phyloP scores from a whole-genome alignment of 2,113 vertebrate species.

The Lampris incognitus region DNA sequence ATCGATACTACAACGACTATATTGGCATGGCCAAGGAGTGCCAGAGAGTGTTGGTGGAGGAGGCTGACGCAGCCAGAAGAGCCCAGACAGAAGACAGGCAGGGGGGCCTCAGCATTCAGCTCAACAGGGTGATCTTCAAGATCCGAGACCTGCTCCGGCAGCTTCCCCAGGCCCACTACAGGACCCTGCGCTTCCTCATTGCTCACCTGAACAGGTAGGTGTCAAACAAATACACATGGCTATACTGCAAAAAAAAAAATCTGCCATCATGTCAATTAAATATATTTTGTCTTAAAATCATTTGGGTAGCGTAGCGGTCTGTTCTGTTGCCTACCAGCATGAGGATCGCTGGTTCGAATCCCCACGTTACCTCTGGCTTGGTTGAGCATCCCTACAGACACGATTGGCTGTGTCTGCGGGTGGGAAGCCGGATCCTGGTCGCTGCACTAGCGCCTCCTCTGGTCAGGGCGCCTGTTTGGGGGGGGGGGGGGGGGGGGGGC shows the following conservation, averaged over 20 bases:
- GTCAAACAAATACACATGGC: neutral
- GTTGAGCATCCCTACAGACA: no score
- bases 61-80: slow-evolving; percentile 77
- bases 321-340: no score
- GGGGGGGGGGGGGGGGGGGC: no score
- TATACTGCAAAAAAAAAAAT: neutral
- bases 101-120: slow-evolving; percentile 80
- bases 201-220: slow-evolving; percentile 91
- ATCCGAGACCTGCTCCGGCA: slow-evolving; percentile 91
- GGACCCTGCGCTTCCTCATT: slow-evolving; percentile 90
- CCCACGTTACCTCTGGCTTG: no score
- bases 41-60: slow-evolving; percentile 83
- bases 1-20: slow-evolving; percentile 94
- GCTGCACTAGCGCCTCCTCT: no score
- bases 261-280: no score
- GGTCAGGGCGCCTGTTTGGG: no score
- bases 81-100: slow-evolving; percentile 49
- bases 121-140: slow-evolving; percentile 90
- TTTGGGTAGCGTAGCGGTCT: no score
- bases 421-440: no score
- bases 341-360: no score
- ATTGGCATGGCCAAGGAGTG: slow-evolving; percentile 95
- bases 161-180: slow-evolving; percentile 89
- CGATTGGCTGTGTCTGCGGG: no score
- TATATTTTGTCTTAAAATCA: no score